Evolutionary conservation across 1,140 invertebrate genomes (phyloP).

Genomic region (Mizuhopecten yessoensis): DNA sequence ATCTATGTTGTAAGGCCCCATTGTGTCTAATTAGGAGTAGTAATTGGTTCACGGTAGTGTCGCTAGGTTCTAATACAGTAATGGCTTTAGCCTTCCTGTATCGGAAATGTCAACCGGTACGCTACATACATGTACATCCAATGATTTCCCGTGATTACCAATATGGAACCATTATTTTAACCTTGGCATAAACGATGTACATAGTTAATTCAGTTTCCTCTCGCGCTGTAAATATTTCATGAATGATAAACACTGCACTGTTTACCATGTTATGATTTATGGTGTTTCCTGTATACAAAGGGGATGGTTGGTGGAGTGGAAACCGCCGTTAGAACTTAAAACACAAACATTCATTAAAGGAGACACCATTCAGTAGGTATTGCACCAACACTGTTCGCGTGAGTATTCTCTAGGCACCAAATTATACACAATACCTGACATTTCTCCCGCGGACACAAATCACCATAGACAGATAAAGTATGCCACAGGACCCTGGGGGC

Average conservation of each 20-base stretch:
- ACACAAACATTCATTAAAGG: background rate
- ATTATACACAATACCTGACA: background rate
- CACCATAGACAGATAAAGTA: background rate
- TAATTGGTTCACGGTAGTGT: background rate
- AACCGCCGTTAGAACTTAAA: background rate
- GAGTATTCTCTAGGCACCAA: background rate
- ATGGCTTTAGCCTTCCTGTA: background rate
- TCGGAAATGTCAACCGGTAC: background rate
- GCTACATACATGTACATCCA: background rate
- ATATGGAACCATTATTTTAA: background rate
- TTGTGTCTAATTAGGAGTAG: background rate
- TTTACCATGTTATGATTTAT: background rate
- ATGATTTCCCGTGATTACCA: background rate
- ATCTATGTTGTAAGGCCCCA: background rate
- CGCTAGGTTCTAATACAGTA: background rate
- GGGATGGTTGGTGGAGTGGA: background rate
- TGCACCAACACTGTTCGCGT: background rate
- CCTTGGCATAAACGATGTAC: background rate
- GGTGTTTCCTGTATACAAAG: background rate
- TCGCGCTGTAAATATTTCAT: background rate
- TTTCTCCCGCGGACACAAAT: background rate
- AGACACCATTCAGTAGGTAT: background rate
- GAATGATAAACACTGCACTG: background rate
- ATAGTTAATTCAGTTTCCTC: background rate
- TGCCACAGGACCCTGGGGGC: background rate